Base-by-base conservation (phyloP, 2,797 vertebrate species). In the Micropoecilia bifurca region DNA sequence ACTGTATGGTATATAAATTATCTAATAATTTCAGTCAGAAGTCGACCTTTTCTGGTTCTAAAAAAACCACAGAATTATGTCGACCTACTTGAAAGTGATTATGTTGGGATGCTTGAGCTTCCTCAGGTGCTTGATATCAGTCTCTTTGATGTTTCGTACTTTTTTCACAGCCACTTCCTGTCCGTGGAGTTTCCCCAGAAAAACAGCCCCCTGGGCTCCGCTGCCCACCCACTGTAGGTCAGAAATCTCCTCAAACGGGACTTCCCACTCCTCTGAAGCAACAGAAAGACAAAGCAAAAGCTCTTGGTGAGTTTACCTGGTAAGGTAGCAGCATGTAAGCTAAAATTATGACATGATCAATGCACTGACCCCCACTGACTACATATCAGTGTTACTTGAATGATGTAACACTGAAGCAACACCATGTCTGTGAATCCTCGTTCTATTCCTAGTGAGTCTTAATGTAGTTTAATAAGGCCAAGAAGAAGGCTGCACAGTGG, bases 201-300 rank as follows among this genome's bases (percentile, higher is more conserved):
- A 99, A 76, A 99, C 98, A 0, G 98, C 98, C 0, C 98, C 98
- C 93, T 99, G 98, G 0, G 98, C 98, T 47, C 98, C 98, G 0
- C 97, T 98, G 93, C 98, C 98, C 79, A 99, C 97, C 98, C 98
- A 99, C 95, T 99, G 98, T 90, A 99, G 96, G 95, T 99, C 98
- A 22, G 97, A 97, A 92, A 99, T 99, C 96, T 99, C 98, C 93
- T 99, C 98, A 22, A 99, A 99, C 0, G 98, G 98, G 57, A 99
- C 96, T 90, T 99, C 98, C 98, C 98, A 99, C 6, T 93, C 93
- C 75, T 97, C 97, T 98, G 88, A 73, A 81, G 20, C 30, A 73
- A 53, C 45, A 63, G 78, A 73, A 79, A 72, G 30, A 83, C 45
- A 43, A 4, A 18, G 50, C 66, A 45, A 33, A 84, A 75, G 41